Evolutionary conservation across 2,113 vertebrate genomes (phyloP), one percentile per base, ranked within the genome.

Genomic region (Clarias gariepinus): DNA sequence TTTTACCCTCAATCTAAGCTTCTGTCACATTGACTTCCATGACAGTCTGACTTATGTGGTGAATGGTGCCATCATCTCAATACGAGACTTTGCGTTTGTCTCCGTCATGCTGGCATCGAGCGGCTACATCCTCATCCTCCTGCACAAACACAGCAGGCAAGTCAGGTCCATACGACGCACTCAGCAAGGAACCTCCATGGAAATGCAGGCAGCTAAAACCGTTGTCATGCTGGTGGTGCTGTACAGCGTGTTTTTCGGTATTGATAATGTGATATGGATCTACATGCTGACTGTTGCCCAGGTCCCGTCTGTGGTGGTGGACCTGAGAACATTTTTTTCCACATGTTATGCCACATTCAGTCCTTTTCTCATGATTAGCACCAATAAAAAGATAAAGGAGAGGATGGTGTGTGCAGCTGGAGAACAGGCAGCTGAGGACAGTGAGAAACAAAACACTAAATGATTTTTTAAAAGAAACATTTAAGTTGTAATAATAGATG

Each of bases 221-320:
- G 47, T 47, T 8, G 7, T 47, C 47, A 47, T 47, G 47, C 47
- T 47, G 47, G 47, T 47, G 47, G 47, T 47, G 47, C 47, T 47
- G 23, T 96, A 96, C 1, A 88, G 89, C 10, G 88, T 96, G 55
- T 95, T 96, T 84, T 96, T 96, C 30, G 94, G 95, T 55, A 94
- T 96, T 19, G 95, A 96, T 63, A 96, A 96, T 6, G 87, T 94
- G 1, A 95, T 96, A 90, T 96, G 94, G 95, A 95, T 96, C 86
- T 95, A 95, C 92, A 96, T 96, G 95, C 90, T 96, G 91, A 96
- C 95, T 0, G 92, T 94, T 85, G 33, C 92, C 2, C 93, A 94
- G 87, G 95, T 96, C 60, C 92, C 94, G 5, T 93, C 94, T 0
- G 91, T 94, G 53, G 92, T 96, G 87, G 93, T 93, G 9, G 95